Base-by-base conservation (phyloP, 2,797 vertebrate species). In the Hozukius guyotensis region DNA sequence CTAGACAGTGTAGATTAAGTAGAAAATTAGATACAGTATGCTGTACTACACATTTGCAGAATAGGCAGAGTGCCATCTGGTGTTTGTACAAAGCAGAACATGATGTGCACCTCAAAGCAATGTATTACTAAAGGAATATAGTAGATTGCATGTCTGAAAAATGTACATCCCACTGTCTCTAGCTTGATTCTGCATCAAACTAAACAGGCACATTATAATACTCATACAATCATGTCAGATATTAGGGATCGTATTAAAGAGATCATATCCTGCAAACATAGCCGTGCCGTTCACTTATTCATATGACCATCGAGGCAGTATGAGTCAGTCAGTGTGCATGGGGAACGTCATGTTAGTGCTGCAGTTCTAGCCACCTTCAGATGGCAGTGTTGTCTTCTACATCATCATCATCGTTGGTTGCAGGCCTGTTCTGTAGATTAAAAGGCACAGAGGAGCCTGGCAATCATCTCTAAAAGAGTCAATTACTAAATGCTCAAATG, bases 61-160 rank as follows among this genome's bases (percentile, higher is more conserved):
- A 79, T 14, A 64, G 52, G 69, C 72, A 91, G 77, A 92, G 80
- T 86, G 92, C 93, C 93, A 91, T 87, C 93, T 95, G 87, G 78
- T 95, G 94, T 88, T 88, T 78, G 32, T 52, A 77, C 55, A 70
- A 59, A 72, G 80, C 29, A 88, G 78, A 74, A 77, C 74, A 86
- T n/a, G 52, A 16, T 8, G 22, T 71, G 53, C 46, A 70, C 18
- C 5, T 22, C 3, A 75, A 67, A 49, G 52, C 10, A 66, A 80
- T 78, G 27, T 14, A 27, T 72, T 52, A 20, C 24, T 59, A 66
- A 34, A 56, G 11, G 5, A 10, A 16, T 31, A 20, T 1, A 31
- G 22, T 27, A n/a, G 31, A 82, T 36, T 57, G 20, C 53, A 46
- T 72, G 31, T 60, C 38, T 46, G 24, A 7, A 63, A 66, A 77